Evolutionary conservation across 2,888 invertebrate genomes (phyloP).

Genomic region (Dinocampus coccinellae): DNA sequence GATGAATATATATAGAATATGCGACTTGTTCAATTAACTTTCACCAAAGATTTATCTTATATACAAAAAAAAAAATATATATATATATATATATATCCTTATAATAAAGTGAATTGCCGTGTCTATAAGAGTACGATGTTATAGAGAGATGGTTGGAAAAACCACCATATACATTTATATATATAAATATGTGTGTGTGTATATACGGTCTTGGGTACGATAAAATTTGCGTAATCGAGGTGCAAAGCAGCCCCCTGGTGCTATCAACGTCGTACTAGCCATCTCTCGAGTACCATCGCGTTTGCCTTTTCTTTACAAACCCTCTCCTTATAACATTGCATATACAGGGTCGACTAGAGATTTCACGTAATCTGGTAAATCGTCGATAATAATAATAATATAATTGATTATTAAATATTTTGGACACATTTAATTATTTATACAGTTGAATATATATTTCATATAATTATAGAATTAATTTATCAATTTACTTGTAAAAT

Average conservation of each 20-base stretch:
- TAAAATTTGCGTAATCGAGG: conserved; percentile 28
- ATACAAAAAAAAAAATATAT: background rate
- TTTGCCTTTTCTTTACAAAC: background rate
- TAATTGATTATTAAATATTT: too few relatives aligned
- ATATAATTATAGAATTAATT: too few relatives aligned
- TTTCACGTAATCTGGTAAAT: too few relatives aligned
- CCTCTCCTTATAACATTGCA: too few relatives aligned
- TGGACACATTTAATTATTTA: too few relatives aligned
- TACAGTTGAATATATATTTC: too few relatives aligned
- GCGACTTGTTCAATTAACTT: conserved; percentile 13
- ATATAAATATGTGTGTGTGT: background rate
- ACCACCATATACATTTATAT: background rate
- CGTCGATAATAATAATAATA: too few relatives aligned
- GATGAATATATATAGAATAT: background rate
- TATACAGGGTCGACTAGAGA: too few relatives aligned
- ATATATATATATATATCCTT: background rate
- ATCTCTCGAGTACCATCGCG: background rate
- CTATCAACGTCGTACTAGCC: too few relatives aligned
- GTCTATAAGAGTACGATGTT: background rate
- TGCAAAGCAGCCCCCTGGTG: conserved; percentile 7
- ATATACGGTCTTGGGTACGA: background rate
- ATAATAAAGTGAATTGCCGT: background rate
- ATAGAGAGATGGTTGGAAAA: background rate
- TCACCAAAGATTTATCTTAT: background rate
- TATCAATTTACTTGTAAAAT: too few relatives aligned